Conservation (phyloP, 2,888 invertebrate species). For the Ophion ellenae region DNA sequence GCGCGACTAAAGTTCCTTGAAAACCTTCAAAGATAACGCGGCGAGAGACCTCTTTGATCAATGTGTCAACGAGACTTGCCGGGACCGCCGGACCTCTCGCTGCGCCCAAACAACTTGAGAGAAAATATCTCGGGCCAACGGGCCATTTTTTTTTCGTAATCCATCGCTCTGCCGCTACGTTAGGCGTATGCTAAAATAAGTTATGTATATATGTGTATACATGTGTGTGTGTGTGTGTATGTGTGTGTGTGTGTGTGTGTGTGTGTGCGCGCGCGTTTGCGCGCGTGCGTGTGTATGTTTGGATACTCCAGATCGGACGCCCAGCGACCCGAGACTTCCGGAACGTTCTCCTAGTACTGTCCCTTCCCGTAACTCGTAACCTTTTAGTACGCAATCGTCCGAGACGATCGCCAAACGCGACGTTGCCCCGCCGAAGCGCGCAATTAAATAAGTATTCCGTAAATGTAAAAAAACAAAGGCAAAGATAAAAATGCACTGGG, state of each 20-base stretch:
- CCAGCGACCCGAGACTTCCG: slow-evolving; percentile 71
- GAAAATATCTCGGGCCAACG: slow-evolving; percentile 56
- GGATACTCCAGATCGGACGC: slow-evolving; percentile 38
- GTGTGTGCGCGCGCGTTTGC: background rate
- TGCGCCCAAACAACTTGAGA: background rate
- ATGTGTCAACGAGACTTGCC: background rate
- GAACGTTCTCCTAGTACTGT: slow-evolving; percentile 66
- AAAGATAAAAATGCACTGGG: slow-evolving; percentile 12
- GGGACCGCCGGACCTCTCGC: slow-evolving; percentile 3
- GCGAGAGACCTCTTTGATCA: background rate
- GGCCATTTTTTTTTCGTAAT: slow-evolving; percentile 35
- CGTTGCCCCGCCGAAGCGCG: slow-evolving; percentile 47
- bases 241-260: slow-evolving; percentile 19
- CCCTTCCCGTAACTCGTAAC: slow-evolving; percentile 36
- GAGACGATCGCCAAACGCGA: slow-evolving; percentile 24
- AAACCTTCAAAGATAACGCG: slow-evolving; percentile 27
- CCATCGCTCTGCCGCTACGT: slow-evolving; percentile 69
- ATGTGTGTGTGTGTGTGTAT: background rate
- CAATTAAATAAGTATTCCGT: slow-evolving; percentile 5
- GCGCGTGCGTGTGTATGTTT: background rate
- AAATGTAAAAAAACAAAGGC: slow-evolving; percentile 7
- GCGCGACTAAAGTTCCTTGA: slow-evolving; percentile 69
- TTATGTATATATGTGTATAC: slow-evolving; percentile 62
- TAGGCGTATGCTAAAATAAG: slow-evolving; percentile 80
- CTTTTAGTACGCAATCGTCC: slow-evolving; percentile 7